Conservation (phyloP, 2,888 invertebrate genomes). For the Drosophila stalkeri region DNA sequence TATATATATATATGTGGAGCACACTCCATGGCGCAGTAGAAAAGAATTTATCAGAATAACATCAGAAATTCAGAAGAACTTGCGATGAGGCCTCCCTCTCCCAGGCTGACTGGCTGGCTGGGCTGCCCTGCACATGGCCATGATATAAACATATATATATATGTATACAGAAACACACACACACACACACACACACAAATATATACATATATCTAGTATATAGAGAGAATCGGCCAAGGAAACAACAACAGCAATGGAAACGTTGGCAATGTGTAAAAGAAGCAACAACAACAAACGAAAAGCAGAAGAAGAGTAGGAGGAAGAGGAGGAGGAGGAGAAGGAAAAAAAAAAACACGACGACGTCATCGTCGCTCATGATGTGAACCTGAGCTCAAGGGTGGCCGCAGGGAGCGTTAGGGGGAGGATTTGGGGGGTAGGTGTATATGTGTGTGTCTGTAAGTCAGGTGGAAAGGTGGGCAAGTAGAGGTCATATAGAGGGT, state of each 20-base stretch:
- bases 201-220: slow-evolving; percentile 32
- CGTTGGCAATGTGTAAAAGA: slow-evolving; percentile 27
- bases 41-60: slow-evolving; percentile 82
- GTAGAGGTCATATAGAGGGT: slow-evolving; percentile 74
- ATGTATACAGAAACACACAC: neutral
- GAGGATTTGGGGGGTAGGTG: neutral
- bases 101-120: slow-evolving; percentile 6
- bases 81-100: slow-evolving; percentile 32
- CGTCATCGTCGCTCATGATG: slow-evolving; percentile 68
- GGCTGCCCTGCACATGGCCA: slow-evolving; percentile 42
- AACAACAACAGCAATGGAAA: slow-evolving; percentile 49
- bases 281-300: slow-evolving; percentile 7
- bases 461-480: slow-evolving; percentile 49
- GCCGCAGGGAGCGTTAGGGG: neutral
- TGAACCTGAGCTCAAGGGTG: slow-evolving; percentile 37
- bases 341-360: slow-evolving; percentile 52
- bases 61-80: slow-evolving; percentile 82
- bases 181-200: too few relatives aligned
- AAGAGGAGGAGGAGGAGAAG: slow-evolving; percentile 3
- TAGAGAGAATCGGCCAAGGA: slow-evolving; percentile 78
- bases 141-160: slow-evolving; percentile 42
- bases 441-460: slow-evolving; percentile 15
- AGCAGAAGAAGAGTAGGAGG: slow-evolving; percentile 3
- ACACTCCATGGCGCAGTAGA: slow-evolving; percentile 25
- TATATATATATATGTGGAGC: slow-evolving; percentile 11